These are phyloP conservation scores for Bucorvus abyssinicus DNA, from an alignment of 2,797 vertebrate genomes.

Conservation along the genomic window DNA sequence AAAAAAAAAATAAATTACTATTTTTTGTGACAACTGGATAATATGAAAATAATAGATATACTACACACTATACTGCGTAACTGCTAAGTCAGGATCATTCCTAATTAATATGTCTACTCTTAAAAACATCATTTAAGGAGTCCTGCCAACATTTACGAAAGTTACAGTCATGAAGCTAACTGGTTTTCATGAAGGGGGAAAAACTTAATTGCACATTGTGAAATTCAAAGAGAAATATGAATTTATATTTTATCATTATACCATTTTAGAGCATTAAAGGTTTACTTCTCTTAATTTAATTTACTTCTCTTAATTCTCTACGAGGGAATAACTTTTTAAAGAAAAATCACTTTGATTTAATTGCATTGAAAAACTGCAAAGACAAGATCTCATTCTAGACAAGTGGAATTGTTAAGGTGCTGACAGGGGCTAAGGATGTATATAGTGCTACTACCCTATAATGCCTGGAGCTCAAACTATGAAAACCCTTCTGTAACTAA, in stretches of 20 bases:
- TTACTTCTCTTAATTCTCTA: background rate
- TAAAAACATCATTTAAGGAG: background rate
- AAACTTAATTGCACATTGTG: background rate
- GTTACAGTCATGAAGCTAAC: background rate
- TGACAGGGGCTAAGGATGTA: background rate
- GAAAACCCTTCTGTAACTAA: background rate
- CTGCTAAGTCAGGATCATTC: background rate
- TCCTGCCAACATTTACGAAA: background rate
- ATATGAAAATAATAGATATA: background rate
- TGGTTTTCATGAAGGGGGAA: background rate
- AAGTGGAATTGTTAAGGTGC: background rate
- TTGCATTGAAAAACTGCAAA: background rate
- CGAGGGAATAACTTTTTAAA: background rate
- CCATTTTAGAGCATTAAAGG: background rate
- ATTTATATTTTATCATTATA: background rate
- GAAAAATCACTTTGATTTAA: background rate
- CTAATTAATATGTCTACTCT: background rate
- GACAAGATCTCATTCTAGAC: background rate
- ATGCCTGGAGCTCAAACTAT: background rate
- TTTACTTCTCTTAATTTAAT: background rate
- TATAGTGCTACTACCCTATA: background rate
- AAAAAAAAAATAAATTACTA: background rate
- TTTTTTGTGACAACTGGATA: background rate
- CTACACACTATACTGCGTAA: background rate
- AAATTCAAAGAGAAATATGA: background rate